phyloP scores from a whole-genome alignment of 2,797 vertebrate genomes.

The Numenius phaeopus region DNA sequence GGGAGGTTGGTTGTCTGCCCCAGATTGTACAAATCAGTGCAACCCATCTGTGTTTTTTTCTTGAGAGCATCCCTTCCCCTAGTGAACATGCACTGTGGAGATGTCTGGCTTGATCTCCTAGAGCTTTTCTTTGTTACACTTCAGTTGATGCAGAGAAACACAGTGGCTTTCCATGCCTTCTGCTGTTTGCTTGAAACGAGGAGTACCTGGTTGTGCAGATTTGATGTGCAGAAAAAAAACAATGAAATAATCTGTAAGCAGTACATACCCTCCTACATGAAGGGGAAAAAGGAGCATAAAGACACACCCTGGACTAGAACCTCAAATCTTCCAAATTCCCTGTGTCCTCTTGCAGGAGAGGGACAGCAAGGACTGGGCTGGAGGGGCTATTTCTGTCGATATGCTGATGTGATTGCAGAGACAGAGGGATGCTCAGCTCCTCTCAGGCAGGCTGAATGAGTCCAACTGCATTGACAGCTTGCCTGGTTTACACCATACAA shows the following conservation, averaged over 20 bases:
- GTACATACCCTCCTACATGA: neutral
- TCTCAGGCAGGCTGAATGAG: neutral
- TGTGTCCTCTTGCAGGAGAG: neutral
- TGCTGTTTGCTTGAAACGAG: neutral
- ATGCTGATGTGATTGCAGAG: neutral
- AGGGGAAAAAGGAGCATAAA: neutral
- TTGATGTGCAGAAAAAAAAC: neutral
- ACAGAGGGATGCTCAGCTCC: neutral
- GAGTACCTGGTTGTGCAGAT: neutral
- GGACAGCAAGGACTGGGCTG: neutral
- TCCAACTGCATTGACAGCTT: neutral
- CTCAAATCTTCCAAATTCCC: neutral
- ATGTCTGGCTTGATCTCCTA: neutral
- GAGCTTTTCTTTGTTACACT: neutral
- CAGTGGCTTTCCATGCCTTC: neutral
- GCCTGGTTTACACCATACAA: neutral
- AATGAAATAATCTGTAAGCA: neutral
- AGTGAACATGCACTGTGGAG: neutral
- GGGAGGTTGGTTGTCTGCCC: neutral
- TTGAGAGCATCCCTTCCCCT: neutral
- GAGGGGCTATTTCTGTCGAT: neutral
- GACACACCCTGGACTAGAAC: neutral
- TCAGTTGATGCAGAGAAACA: neutral
- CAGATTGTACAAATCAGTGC: neutral
- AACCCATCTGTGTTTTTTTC: neutral